These are phyloP conservation scores for Trinorchestia longiramus DNA, from an alignment of 1,140 invertebrate genomes.

Conservation along the genomic window DNA sequence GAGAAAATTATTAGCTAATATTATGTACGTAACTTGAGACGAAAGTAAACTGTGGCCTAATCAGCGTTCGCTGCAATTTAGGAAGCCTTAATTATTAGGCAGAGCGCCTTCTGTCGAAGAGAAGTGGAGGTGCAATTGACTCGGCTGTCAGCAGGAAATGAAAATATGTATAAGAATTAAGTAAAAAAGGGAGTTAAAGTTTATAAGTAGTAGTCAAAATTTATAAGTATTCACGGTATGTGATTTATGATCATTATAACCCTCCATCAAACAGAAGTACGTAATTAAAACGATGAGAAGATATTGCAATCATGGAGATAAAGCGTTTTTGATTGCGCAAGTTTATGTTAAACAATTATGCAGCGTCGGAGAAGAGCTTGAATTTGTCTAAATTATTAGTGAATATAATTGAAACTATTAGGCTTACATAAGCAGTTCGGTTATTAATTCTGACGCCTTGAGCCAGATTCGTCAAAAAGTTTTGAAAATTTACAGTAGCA, in stretches of 20 bases:
- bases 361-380: no score
- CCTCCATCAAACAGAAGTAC: neutral
- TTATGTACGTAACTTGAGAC: neutral
- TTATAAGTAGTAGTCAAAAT: neutral
- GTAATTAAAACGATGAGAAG: neutral
- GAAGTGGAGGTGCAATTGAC: neutral
- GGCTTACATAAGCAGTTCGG: neutral
- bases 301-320: neutral
- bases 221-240: neutral
- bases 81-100: neutral
- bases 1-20: neutral
- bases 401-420: neutral
- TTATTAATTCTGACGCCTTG: neutral
- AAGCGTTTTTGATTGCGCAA: neutral
- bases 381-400: neutral
- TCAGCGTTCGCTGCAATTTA: neutral
- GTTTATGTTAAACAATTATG: neutral
- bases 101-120: neutral
- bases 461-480: neutral
- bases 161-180: neutral
- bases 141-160: neutral
- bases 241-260: neutral
- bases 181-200: neutral
- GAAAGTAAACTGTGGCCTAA: neutral
- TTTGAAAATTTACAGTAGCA: neutral